Conservation (phyloP, 2,888 invertebrate species). For the Drosophila kanekoi region DNA sequence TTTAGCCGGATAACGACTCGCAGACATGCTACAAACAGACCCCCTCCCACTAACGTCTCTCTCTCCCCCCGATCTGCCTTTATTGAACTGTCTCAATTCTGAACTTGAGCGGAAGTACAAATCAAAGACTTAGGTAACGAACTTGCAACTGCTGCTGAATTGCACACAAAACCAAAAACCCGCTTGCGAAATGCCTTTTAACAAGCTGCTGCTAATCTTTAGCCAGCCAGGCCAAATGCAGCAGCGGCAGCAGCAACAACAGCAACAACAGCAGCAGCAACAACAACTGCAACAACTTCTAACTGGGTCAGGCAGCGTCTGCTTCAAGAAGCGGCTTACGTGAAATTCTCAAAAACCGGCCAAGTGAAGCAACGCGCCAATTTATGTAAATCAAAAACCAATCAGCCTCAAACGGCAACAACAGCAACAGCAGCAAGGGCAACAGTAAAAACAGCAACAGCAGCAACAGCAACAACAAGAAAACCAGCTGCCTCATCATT, state of each 20-base stretch:
- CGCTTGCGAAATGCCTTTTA: constrained; percentile 72
- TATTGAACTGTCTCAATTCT: constrained; percentile 52
- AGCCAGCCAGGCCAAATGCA: constrained; percentile 38
- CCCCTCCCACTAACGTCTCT: not conserved
- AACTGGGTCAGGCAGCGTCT: constrained; percentile 65
- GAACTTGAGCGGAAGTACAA: constrained; percentile 63
- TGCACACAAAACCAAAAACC: constrained; percentile 24
- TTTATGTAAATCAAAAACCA: constrained; percentile 77
- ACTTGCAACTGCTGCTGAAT: constrained; percentile 57
- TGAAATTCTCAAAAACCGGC: constrained; percentile 65
- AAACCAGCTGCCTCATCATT: constrained; percentile 47
- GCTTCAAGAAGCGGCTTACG: constrained; percentile 50
- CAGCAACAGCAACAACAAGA: too few species aligned
- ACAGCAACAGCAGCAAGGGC: constrained; percentile 23
- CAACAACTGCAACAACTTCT: constrained; percentile 29
- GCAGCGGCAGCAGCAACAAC: too few species aligned
- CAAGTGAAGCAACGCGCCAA: constrained; percentile 71
- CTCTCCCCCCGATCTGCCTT: not conserved
- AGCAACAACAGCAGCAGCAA: too few species aligned
- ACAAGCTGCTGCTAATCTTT: constrained; percentile 73
- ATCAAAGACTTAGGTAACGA: constrained; percentile 77
- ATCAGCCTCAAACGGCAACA: constrained; percentile 68
- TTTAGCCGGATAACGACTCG: constrained; percentile 62
- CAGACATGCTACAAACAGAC: constrained; percentile 25
- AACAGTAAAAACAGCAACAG: too few species aligned